Evolutionary conservation across 2,113 vertebrate species (phyloP), one percentile per base, ranked within the genome.

Genomic region (Etheostoma cragini): DNA sequence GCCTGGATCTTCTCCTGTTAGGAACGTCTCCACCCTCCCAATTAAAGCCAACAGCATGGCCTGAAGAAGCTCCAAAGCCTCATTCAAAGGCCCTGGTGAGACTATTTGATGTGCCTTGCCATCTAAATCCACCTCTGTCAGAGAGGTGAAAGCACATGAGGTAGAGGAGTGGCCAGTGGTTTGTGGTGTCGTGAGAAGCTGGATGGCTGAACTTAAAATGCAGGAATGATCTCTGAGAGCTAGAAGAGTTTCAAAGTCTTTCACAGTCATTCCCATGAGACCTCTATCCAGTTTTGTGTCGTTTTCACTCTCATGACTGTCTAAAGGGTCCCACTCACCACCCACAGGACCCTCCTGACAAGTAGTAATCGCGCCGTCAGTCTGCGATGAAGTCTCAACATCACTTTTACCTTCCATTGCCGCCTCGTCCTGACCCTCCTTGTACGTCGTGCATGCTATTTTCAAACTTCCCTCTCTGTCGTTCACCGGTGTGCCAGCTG

Each of bases 161-260:
- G 88, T 63, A 38, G 86, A 72, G 0, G 76, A 66, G 7, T 73
- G 83, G 15, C 91, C 80, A 1, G 90, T 92, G 86, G 84, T 96
- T 0, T 96, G 93, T 63, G 96, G 90, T 10, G 94, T 90, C 60
- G 92, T 96, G 84, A 99, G 86, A 33, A 98, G 79, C 0, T 97
- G 96, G 0, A 99, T 96, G 17, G 97, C 96, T 78, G 97, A 97
- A 82, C 92, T 95, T 88, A 99, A 94, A 13, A 99, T 92, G 0
- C 87, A 90, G 0, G 96, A 96, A 85, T 99, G 98, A 78, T 98
- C 96, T 87, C 96, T 93, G 62, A 98, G 94, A 79, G 96, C 94
- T 0, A 96, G 88, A 24, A 99, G 93, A 3, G 68, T 89, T 61
- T 98, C 96, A 1, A 91, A 84, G 83, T 97, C 96, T 69, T 96